These are phyloP conservation scores for Falcaria lacertinaria DNA, from an alignment of 2,888 invertebrate genomes.

Conservation along the genomic window DNA sequence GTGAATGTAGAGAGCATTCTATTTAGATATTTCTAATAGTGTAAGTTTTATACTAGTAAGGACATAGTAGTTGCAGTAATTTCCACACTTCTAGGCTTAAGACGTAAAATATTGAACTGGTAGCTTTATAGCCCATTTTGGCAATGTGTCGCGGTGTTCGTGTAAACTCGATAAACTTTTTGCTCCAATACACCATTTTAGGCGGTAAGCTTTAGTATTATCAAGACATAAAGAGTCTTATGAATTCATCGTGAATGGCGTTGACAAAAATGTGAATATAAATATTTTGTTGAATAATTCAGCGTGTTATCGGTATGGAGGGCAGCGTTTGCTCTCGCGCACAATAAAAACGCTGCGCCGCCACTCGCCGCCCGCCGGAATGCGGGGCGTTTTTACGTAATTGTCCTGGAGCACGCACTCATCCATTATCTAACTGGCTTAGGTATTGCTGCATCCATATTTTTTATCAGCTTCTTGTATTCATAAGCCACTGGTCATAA, in stretches of 20 bases:
- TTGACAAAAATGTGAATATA: conserved; percentile 79
- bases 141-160: conserved; percentile 36
- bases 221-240: conserved; percentile 78
- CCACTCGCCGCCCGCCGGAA: conserved; percentile 58
- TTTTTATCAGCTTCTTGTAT: conserved; percentile 20
- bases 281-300: conserved; percentile 77
- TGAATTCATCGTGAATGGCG: conserved; percentile 76
- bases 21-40: too few relatives aligned
- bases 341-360: conserved; percentile 53
- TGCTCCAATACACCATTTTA: conserved; percentile 48
- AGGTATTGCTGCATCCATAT: conserved; percentile 45
- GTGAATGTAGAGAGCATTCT: too few relatives aligned
- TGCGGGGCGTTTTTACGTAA: conserved; percentile 75
- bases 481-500: conserved; percentile 15
- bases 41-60: conserved; percentile 5
- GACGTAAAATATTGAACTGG: neutral
- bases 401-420: conserved; percentile 74
- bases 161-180: conserved; percentile 54
- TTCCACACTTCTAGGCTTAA: neutral
- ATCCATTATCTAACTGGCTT: conserved; percentile 75
- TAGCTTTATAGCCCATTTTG: conserved; percentile 34
- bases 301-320: conserved; percentile 77
- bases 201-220: conserved; percentile 75
- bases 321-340: conserved; percentile 40
- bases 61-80: too few relatives aligned